Evolutionary conservation across 1,140 invertebrate species (phyloP), one percentile per base, ranked within the genome.

Genomic region (Drosophila mayri): DNA sequence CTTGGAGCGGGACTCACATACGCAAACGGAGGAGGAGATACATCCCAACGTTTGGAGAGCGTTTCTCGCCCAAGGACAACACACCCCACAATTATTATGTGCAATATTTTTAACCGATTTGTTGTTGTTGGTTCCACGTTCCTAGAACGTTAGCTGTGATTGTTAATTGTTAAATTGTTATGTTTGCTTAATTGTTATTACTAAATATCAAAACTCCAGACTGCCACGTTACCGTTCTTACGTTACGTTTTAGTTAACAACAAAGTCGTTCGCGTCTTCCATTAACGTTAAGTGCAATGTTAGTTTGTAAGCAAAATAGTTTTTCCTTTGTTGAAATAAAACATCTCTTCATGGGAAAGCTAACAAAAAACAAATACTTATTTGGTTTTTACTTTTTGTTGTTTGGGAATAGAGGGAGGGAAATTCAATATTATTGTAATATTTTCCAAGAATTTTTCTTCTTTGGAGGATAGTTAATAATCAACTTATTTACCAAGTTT

Each of bases 261-360:
- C 81, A 80, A 72, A 61, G 65, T 80, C 37, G 41, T 61, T 37
- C 4, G 80, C 38, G 81, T 84, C 81, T 84, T 84, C 81, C 81
- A 77, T 38, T 79, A 52, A 40, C 28, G 14, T 35, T 72, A 58
- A 61, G 40, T 66, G 49, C 68, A 72, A 79, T 73, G 35, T 25
- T 64, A 63, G 49, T 61, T 41, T 22, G 28, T 81, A 78, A 67
- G 47, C 54, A 25, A 57, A 59, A 55, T 50, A 74, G 71, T 65
- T 66, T 70, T 75, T 63, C 43, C 60, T 63, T 58, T 77, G 47
- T 55, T 64, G 74, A 65, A 73, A 78, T 61, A 78, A 74, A 79
- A 46, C 44, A 58, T 43, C 44, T 76, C 78, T 59, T 76, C 28
- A 76, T 62, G 46, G 54, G 72, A 60, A 76, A 74, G 44, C 59